A percentile compares a stretch with the other conserved stretches of the same genome.
These are phyloP conservation scores for Oxyruncus cristatus DNA, from an alignment of 2,113 vertebrate species.

Conservation along the genomic window DNA sequence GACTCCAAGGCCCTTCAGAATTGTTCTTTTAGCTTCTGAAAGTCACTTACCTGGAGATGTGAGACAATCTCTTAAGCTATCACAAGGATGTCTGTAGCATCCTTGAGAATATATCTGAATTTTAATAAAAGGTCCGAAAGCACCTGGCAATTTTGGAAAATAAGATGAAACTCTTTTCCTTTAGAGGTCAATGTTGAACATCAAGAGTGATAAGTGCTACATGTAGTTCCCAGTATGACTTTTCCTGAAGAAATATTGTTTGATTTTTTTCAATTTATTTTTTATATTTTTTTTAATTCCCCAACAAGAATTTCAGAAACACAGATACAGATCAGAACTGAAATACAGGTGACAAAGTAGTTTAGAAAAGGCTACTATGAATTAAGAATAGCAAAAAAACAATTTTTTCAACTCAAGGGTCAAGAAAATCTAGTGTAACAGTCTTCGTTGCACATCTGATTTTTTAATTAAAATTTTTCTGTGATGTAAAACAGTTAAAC, in stretches of 20 bases:
- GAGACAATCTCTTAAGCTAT: neutral
- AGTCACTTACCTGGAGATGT: neutral
- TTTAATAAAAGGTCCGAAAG: neutral
- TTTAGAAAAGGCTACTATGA: neutral
- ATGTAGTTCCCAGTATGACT: neutral
- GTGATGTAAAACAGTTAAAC: neutral
- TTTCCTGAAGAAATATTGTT: neutral
- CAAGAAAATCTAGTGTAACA: neutral
- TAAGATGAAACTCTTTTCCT: neutral
- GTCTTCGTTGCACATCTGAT: neutral
- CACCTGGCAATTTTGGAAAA: neutral
- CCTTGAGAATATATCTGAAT: neutral
- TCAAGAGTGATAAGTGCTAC: neutral
- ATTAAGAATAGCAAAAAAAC: neutral
- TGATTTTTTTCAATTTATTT: neutral
- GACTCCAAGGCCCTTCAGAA: neutral
- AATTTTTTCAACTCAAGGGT: neutral
- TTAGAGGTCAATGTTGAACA: neutral
- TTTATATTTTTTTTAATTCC: neutral
- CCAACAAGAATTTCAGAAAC: neutral
- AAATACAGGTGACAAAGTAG: neutral
- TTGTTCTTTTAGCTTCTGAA: neutral
- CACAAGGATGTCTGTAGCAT: neutral
- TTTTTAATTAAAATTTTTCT: conserved; percentile 41
- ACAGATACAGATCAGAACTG: neutral